Conservation (phyloP, 2,797 vertebrate species). For the Lophotriccus pileatus region DNA sequence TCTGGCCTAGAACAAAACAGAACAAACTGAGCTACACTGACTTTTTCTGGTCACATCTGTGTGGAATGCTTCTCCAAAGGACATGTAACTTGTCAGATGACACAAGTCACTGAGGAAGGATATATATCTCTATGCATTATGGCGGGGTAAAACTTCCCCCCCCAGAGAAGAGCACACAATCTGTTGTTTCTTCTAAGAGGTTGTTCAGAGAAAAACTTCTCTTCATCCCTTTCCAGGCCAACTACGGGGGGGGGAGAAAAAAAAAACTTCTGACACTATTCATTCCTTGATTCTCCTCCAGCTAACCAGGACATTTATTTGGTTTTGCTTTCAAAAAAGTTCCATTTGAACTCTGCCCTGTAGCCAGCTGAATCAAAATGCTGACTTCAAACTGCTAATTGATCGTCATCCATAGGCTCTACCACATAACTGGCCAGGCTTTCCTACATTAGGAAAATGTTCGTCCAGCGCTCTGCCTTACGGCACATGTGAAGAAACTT, state of each 20-base stretch:
- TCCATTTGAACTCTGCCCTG: not conserved
- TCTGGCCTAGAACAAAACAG: not conserved
- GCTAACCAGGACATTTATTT: not conserved
- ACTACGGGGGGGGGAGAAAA: not conserved
- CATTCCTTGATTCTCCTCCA: not conserved
- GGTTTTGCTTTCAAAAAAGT: not conserved
- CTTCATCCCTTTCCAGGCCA: not conserved
- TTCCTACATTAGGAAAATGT: not conserved
- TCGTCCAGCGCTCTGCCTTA: not conserved
- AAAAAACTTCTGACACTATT: not conserved
- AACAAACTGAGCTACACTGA: not conserved
- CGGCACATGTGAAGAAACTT: not conserved
- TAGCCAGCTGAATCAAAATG: not conserved
- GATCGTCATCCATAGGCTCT: not conserved
- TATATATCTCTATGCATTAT: not conserved
- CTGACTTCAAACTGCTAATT: not conserved
- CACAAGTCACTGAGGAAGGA: not conserved
- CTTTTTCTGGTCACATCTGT: not conserved
- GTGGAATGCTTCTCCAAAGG: not conserved
- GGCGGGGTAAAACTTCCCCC: not conserved
- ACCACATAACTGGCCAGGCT: accelerated
- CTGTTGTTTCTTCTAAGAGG: not conserved
- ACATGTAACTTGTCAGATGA: not conserved
- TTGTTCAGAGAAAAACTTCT: not conserved
- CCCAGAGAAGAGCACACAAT: not conserved